Base-by-base conservation (phyloP, 2,797 vertebrate genomes). In the Amazona ochrocephala region DNA sequence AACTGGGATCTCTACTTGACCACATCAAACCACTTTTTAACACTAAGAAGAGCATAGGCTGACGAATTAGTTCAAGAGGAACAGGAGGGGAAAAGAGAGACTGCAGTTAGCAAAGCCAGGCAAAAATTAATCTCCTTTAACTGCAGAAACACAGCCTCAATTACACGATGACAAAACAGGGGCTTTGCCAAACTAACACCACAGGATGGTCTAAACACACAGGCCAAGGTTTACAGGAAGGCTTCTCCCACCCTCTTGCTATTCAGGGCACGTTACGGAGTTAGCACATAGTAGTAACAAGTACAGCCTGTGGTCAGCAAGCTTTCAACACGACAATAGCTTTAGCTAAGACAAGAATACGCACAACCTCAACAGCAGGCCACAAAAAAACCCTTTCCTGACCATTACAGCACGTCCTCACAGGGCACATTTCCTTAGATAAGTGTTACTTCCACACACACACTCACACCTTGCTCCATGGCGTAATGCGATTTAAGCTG, bases 211-310 rank as follows among this genome's bases (percentile, higher is more conserved):
- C 54, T 61, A 19, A 37, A 56, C 37, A 20, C 5, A 0, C 29
- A 27, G 1, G 2, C 24, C 61, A 30, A n/a, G 53, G 88, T 71
- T 79, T 7, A 14, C 29, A 1, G 66, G 50, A 90, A 47, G 72
- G 80, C 15, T 93, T 81, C 77, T 86, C 80, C 89, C 47, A 81
- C 71, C 71, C 71, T 77, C 71, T 84, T 84, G 88, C 90, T 90
- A 84, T 82, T 79, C 92, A 67, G n/a, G 80, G 92, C 93, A 95
- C 51, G n/a, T 89, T 51, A 41, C 0, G 0, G 47, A 54, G 90
- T 54, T 54, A 24, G 80, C 83, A 87, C 91, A 42, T 10, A 7
- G 84, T 1, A 12, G 87, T 12, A 70, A 29, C 4, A 13, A 77
- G 76, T 27, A 34, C 79, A 70, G 91, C 19, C 58, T 1, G 48